Evolutionary conservation across 2,113 vertebrate genomes (phyloP).

Genomic region (Sturnira hondurensis): DNA sequence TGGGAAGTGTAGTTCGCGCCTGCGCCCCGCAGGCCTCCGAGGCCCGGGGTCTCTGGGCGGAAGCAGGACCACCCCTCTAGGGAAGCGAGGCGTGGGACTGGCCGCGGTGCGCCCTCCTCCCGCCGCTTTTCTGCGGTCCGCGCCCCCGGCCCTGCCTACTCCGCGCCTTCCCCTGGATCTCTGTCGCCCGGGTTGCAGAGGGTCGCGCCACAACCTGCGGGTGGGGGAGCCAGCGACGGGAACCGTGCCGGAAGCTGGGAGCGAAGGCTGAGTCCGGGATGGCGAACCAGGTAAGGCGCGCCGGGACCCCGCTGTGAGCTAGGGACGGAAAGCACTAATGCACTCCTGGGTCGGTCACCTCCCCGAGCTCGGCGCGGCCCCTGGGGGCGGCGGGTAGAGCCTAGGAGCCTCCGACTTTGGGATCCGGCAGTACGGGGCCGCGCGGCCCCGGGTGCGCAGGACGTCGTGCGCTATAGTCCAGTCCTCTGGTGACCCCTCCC

Average conservation of each 20-base stretch:
- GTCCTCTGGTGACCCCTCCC: neutral
- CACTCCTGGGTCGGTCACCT: neutral
- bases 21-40: neutral
- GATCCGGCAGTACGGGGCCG: neutral
- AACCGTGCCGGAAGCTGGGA: conserved; percentile 47
- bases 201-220: neutral
- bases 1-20: conserved; percentile 63
- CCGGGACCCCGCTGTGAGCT: neutral
- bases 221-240: neutral
- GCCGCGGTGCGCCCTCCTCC: neutral
- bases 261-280: conserved; percentile 39
- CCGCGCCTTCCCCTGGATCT: neutral
- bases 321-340: neutral
- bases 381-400: neutral
- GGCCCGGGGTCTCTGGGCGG: neutral
- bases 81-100: neutral
- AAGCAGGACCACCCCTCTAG: neutral
- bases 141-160: neutral
- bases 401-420: neutral
- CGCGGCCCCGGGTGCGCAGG: neutral
- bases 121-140: neutral
- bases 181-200: neutral
- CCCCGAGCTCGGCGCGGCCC: neutral
- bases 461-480: neutral
- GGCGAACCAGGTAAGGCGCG: conserved; percentile 69